A percentile compares a stretch with the other conserved stretches of the same genome.
These are phyloP conservation scores for Aegypius monachus DNA, from an alignment of 2,113 vertebrate genomes.

Conservation along the genomic window DNA sequence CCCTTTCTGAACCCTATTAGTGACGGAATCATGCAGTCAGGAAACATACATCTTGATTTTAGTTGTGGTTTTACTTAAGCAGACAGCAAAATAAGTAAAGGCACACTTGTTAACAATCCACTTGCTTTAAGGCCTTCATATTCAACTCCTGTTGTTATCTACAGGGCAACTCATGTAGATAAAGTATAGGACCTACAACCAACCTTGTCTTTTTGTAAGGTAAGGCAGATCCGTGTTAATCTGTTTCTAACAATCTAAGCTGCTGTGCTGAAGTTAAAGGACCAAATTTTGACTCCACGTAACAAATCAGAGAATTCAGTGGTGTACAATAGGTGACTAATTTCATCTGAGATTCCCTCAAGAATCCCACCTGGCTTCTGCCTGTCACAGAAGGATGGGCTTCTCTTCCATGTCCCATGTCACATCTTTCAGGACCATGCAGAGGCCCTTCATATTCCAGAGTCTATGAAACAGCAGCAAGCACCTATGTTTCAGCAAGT, in stretches of 20 bases:
- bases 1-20: background rate
- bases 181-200: background rate
- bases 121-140: background rate
- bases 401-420: background rate
- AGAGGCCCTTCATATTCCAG: background rate
- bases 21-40: background rate
- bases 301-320: background rate
- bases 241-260: background rate
- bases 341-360: background rate
- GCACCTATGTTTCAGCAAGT: background rate
- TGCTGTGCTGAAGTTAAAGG: background rate
- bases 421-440: background rate
- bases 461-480: background rate
- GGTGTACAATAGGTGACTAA: background rate
- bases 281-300: background rate
- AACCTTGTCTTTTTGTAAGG: background rate
- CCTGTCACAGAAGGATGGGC: background rate
- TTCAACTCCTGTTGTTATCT: background rate
- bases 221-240: background rate
- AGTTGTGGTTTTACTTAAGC: background rate
- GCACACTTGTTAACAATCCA: background rate
- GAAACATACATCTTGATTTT: background rate
- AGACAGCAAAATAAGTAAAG: background rate
- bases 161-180: background rate
- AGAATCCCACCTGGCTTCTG: background rate